phyloP scores from a whole-genome alignment of 2,797 vertebrate genomes.

The Carcharodon carcharias region DNA sequence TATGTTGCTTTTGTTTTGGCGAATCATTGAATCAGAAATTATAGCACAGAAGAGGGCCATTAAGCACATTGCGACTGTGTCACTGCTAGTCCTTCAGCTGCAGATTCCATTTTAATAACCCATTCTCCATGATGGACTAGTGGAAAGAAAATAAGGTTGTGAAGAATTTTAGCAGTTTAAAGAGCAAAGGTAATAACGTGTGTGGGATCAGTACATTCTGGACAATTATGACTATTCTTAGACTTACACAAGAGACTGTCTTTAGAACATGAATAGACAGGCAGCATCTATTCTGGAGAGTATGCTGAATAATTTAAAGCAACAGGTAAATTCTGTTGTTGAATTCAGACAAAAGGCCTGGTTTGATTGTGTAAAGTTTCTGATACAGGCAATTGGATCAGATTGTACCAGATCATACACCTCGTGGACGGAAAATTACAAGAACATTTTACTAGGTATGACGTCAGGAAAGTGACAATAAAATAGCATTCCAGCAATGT shows the following conservation, averaged over 20 bases:
- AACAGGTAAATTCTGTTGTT: not conserved
- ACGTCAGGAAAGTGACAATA: not conserved
- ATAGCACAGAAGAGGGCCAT: not conserved
- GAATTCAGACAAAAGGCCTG: not conserved
- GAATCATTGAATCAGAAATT: not conserved
- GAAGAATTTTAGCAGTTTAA: not conserved
- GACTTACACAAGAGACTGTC: not conserved
- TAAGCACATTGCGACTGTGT: not conserved
- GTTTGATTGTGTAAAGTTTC: not conserved
- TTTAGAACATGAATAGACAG: not conserved
- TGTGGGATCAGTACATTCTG: not conserved
- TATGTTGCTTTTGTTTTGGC: not conserved
- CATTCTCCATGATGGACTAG: not conserved
- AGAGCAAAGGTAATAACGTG: not conserved
- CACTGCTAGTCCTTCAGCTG: not conserved
- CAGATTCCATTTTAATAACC: not conserved
- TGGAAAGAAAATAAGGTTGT: not conserved
- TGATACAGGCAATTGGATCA: not conserved
- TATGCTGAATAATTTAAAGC: not conserved
- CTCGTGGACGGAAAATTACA: not conserved
- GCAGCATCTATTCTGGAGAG: not conserved
- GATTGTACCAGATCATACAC: not conserved
- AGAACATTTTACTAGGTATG: not conserved
- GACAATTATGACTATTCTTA: not conserved
- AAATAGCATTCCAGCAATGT: not conserved